These are phyloP conservation scores for Sebastes diploproa DNA, from an alignment of 2,797 vertebrate genomes.

Conservation along the genomic window DNA sequence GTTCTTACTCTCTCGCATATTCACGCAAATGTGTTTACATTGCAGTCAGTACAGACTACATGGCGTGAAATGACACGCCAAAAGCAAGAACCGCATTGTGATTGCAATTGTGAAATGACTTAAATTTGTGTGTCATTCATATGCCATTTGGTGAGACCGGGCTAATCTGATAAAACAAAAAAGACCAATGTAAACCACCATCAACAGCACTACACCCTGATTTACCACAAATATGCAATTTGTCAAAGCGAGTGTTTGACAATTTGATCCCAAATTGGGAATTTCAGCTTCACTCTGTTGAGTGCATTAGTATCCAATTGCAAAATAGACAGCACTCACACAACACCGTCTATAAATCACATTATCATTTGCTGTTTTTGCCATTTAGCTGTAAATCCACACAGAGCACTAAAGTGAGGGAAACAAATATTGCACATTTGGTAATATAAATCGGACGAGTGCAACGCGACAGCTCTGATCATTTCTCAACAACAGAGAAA, in stretches of 20 bases:
- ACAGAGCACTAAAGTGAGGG: neutral
- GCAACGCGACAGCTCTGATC: too few relatives aligned
- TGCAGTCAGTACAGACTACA: neutral
- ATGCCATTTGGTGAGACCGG: neutral
- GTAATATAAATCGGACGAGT: neutral
- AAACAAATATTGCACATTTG: neutral
- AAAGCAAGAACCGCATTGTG: neutral
- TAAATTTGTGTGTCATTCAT: neutral
- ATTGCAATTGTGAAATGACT: neutral
- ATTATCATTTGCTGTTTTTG: neutral
- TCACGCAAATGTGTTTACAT: neutral
- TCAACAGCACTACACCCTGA: neutral
- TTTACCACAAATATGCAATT: neutral
- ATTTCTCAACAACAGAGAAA: too few relatives aligned
- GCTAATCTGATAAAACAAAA: neutral
- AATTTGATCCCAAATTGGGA: neutral
- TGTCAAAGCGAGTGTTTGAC: neutral
- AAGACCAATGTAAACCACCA: neutral
- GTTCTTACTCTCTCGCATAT: too few relatives aligned
- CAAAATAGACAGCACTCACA: neutral
- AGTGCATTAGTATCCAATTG: neutral
- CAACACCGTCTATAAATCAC: neutral
- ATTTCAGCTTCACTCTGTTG: neutral
- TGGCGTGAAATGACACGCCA: neutral
- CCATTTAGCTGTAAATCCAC: conserved; percentile 6